Base-by-base conservation (phyloP, 2,113 vertebrate species). In the Passer montanus region DNA sequence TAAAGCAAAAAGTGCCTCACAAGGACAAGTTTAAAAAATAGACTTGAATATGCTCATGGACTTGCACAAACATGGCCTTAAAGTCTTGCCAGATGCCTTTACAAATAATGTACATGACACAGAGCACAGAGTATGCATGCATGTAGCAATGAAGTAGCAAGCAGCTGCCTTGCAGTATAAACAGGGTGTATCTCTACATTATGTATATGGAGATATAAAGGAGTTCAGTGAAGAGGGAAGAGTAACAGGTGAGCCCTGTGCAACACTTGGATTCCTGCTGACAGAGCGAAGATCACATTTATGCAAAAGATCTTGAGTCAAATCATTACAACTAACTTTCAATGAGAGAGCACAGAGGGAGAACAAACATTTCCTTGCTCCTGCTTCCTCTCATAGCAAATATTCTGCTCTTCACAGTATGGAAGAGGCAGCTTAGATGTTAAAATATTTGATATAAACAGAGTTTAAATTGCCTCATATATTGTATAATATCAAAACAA, bases 21-120 rank as follows among this genome's bases (percentile, higher is more conserved):
- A 91, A 41, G n/a, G 30, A 43, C 9, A 1, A 46, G 17, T 49
- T 56, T 69, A 77, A 27, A 50, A 89, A 89, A 50, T 3, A 13
- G 33, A 35, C 30, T 47, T 30, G 12, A 63, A 64, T 37, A 46
- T 18, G 22, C 33, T 72, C 39, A 33, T 11, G 20, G 52, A 43
- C 17, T 89, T 74, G 43, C 20, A 78, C 9, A 87, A 74, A 46
- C 15, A 87, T 1, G 9, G 26, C 28, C 41, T 73, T 62, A 41
- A 62, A 80, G 81, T 56, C 21, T 17, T 78, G 27, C 28, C 68
- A 44, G 13, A 19, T 73, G 44, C 37, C 64, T 78, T 81, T 87
- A 53, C 1, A 28, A 12, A 23, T 43, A 72, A 84, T 0, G 0
- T 26, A 10, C 7, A 46, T 12, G 37, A 60, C 13, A 33, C 26